Evolutionary conservation across 2,888 invertebrate genomes (phyloP), one percentile per base, ranked within the genome.

Genomic region (Tetropium fuscum): DNA sequence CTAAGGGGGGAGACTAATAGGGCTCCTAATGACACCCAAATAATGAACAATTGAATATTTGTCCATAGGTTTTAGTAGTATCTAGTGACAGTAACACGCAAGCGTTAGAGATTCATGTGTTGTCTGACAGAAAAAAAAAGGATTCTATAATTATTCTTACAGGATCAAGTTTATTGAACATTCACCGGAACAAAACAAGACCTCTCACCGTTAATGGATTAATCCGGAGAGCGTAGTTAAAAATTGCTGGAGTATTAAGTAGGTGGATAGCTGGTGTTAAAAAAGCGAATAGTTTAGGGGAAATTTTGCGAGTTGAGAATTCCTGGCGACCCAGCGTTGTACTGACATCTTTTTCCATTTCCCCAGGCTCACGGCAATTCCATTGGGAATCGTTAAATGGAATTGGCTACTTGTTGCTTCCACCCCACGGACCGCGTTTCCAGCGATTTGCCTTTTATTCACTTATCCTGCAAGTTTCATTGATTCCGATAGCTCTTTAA

Each of bases 351-450:
- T 69, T 71, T 71, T 71, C 71, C 59, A 53, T 63, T 59, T 58
- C 59, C 56, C 41, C 68, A 55, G 65, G n/a, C n/a, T n/a, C 62
- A 61, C 66, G 69, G 66, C 68, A 71, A 70, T 73, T 66, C 73
- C 69, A 72, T 71, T 64, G 72, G 72, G 72, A 71, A 74, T 72
- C 71, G 73, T 73, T 72, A 73, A 66, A 66, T 63, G 70, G 69
- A 70, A 74, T 74, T 73, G 72, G 72, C 74, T 72, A 74, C 74
- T 74, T 74, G 74, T 74, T 74, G 74, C 74, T 68, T 64, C 44
- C 53, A 53, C 36, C 49, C 38, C 34, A 20, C 60, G 53, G 32
- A 13, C 40, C 34, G 25, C 40, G 40, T 47, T 55, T 55, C 27
- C 45, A 47, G 30, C 38, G 38, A 47, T 45, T 55, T 20, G 16